Base-by-base conservation (phyloP, 2,797 vertebrate species). In the Buphagus erythrorhynchus region DNA sequence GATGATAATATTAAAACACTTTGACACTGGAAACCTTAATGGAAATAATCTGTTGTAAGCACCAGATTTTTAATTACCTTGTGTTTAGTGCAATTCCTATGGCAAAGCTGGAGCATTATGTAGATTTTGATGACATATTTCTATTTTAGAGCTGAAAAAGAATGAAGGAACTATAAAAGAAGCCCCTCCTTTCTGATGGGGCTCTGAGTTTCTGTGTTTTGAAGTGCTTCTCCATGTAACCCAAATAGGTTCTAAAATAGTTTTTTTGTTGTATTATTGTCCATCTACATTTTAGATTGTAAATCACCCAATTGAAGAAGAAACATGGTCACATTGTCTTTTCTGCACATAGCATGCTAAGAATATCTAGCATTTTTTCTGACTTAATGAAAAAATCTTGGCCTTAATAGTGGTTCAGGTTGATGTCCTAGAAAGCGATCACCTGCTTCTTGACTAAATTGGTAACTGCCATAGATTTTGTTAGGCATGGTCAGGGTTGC, bases 231-330 rank as follows among this genome's bases (percentile, higher is more conserved):
- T 72, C 22, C 31, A 14, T 51, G 36, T 35, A 79, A 69, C 5
- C 8, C 24, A 10, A 83, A 65, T 9, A 13, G 5, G 22, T 9
- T 76, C 52, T 58, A 51, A 69, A 61, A 36, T 33, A 66, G 15
- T 1, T 85, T 87, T 87, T 90, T 78, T 78, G 3, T 7, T 59
- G 11, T 38, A 14, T 40, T 61, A 26, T 12, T 57, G 26, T 15
- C 31, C 3, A 16, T 65, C 51, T 65, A 16, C 17, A 36, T 18
- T 55, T 75, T 17, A 51, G 21, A 43, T 8, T 82, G 5, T 43
- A 71, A 63, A 52, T 67, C 28, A 18, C 5, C 2, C 5, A 5
- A 1, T 0, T 52, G 28, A 82, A 28, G 13, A 85, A 61, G 0
- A 5, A 45, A 26, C 3, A 38, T 7, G 11, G 20, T 2, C 1